Base-by-base conservation (phyloP, 2,797 vertebrate genomes). In the Echiichthys vipera region DNA sequence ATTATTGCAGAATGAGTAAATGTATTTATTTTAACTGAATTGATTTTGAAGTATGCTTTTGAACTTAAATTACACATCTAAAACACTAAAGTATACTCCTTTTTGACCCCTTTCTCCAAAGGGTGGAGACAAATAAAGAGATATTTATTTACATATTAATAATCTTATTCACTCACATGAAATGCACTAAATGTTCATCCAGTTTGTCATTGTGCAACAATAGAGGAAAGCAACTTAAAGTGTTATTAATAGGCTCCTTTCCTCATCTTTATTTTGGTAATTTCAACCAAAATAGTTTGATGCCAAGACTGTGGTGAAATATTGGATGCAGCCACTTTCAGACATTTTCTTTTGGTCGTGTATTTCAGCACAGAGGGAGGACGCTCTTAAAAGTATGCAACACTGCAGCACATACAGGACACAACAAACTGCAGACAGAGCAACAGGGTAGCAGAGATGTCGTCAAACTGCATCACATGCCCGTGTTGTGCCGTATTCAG, bases 341-440 rank as follows among this genome's bases (percentile, higher is more conserved):
- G 15, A 7, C 14, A 42, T 47, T 55, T 25, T 18, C 25, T 20
- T 55, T 37, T 4, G 7, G 29, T 58, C 29, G 6, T 61, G 36
- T 22, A 17, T 1, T 0, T 0, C 27, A 14, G 25, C 27, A 9
- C 27, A 5, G 22, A 32, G 24, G 36, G 20, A 57, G 57, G 56
- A 62, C 53, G 27, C 29, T 8, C 5, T 15, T 2, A 5, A 12
- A 27, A 37, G 61, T 46, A 5, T 6, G 46, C 25, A 12, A 0
- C 40, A 4, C n/a, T 57, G 24, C 22, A 3, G 45, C n/a, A 0
- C 22, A 37, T 1, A 8, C 18, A 55, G 43, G 53, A 36, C 20
- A 46, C 20, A 46, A 43, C 68, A 59, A 51, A 54, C 15, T 53
- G 22, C 62, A 65, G 59, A 53, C 71, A 36, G 79, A 65, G 69